phyloP scores from a whole-genome alignment of 2,797 vertebrate genomes.

The Cygnus olor region DNA sequence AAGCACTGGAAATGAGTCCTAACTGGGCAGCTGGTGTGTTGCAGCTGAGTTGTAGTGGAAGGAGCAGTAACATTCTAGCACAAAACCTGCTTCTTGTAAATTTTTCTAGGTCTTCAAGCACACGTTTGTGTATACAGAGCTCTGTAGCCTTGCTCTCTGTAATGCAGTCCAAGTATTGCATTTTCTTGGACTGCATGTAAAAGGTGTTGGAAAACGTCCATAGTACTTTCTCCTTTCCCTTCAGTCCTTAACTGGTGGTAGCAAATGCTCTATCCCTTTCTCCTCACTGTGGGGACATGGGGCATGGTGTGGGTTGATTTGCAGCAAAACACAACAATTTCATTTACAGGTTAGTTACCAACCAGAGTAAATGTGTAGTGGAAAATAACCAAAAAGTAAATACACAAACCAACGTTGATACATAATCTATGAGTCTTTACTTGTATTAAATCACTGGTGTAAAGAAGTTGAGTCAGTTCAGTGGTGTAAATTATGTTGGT shows the following conservation, averaged over 20 bases:
- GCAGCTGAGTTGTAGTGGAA: neutral
- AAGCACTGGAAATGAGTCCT: rapidly evolving
- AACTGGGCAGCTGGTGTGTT: neutral
- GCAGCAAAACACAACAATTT: neutral
- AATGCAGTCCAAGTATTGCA: neutral
- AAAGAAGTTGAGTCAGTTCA: neutral
- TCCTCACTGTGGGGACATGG: neutral
- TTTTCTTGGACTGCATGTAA: neutral
- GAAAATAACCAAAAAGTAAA: neutral
- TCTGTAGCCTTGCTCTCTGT: neutral
- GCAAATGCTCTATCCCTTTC: neutral
- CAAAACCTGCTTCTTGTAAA: neutral
- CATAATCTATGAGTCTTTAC: neutral
- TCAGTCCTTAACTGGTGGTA: neutral
- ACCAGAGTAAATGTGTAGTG: neutral
- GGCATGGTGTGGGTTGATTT: neutral
- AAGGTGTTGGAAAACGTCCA: neutral
- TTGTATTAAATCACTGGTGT: neutral
- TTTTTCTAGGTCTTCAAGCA: neutral
- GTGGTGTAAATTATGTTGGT: neutral
- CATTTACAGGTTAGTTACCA: neutral
- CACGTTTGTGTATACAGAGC: neutral
- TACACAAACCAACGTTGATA: neutral
- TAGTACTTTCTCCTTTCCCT: neutral
- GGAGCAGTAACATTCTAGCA: neutral